Percentiles rank a stretch among this genome's conserved stretches.
Evolutionary conservation across 1,140 invertebrate species (phyloP).

Genomic region (Drosophila persimilis): DNA sequence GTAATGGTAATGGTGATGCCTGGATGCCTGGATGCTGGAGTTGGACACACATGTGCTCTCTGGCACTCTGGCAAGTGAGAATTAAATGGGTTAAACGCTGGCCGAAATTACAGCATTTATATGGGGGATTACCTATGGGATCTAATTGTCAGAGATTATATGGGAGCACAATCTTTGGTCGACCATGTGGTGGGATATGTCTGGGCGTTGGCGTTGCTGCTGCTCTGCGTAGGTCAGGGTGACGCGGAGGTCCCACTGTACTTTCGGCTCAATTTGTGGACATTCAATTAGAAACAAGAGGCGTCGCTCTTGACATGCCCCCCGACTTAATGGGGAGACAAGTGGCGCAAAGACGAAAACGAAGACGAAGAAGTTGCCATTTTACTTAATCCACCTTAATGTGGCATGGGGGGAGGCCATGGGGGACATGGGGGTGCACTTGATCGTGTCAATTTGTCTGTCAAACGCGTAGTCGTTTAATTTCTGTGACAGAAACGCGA

Average conservation of each 20-base stretch:
- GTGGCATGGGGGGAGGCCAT: constrained; percentile 15
- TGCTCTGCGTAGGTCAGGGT: constrained; percentile 22
- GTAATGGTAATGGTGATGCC: background rate
- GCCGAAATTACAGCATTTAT: too few relatives aligned
- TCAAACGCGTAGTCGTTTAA: constrained; percentile 70
- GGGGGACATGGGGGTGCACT: constrained; percentile 47
- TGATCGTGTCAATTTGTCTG: constrained; percentile 77
- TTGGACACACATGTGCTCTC: too few relatives aligned
- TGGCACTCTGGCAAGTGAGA: too few relatives aligned
- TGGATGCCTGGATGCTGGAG: too few relatives aligned
- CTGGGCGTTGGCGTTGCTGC: constrained; percentile 7
- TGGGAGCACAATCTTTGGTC: background rate
- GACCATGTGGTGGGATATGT: background rate
- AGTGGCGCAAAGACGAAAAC: too few relatives aligned
- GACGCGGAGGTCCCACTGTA: constrained; percentile 33
- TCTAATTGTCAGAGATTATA: constrained; percentile 1
- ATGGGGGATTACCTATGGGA: background rate
- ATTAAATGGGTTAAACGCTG: constrained; percentile 16
- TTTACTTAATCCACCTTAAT: constrained; percentile 72
- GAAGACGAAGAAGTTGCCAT: constrained; percentile 52
- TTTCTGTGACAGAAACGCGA: constrained; percentile 78
- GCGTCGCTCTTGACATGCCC: too few relatives aligned
- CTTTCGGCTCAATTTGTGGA: constrained; percentile 30
- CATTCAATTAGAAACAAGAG: too few relatives aligned
- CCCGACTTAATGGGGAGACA: constrained; percentile 43